phyloP scores from a whole-genome alignment of 1,140 invertebrate genomes.

The Nasonia longicornis region DNA sequence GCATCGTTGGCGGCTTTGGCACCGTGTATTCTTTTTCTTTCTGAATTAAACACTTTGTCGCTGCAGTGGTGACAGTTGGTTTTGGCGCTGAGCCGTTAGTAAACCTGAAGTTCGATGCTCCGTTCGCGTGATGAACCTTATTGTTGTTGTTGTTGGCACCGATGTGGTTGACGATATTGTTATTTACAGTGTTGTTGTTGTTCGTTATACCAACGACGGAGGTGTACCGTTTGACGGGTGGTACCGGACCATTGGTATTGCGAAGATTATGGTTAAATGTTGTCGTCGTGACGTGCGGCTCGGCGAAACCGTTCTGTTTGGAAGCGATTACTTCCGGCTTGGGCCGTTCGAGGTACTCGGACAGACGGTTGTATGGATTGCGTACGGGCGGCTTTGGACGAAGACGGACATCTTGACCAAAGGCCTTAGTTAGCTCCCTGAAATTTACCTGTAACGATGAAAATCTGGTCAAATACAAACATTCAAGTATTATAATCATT shows the following conservation, averaged over 20 bases:
- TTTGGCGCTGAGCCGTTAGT: constrained; percentile 42
- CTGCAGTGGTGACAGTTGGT: constrained; percentile 42
- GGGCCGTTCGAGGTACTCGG: constrained; percentile 48
- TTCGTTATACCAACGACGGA: constrained; percentile 41
- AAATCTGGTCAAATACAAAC: not conserved
- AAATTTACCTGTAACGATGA: constrained; percentile 57
- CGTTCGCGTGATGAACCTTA: not conserved
- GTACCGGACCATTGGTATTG: not conserved
- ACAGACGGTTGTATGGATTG: constrained; percentile 51
- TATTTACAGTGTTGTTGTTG: constrained; percentile 19
- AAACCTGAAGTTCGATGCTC: constrained; percentile 19
- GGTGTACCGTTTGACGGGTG: constrained; percentile 36
- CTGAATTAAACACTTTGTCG: constrained; percentile 58
- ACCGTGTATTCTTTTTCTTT: constrained; percentile 19
- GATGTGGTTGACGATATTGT: not conserved
- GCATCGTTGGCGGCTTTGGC: constrained; percentile 64
- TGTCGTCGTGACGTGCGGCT: not conserved
- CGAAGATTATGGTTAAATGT: too few relatives aligned
- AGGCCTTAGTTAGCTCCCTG: constrained; percentile 60
- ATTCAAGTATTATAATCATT: not conserved
- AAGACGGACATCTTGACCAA: constrained; percentile 55
- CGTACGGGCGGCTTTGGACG: constrained; percentile 48
- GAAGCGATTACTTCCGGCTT: not conserved
- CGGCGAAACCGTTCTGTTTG: constrained; percentile 44
- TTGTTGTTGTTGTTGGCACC: not conserved